A percentile compares a stretch with the other conserved stretches of the same genome.
phyloP scores from a whole-genome alignment of 1,140 invertebrate species.

The Cherax destructor region DNA sequence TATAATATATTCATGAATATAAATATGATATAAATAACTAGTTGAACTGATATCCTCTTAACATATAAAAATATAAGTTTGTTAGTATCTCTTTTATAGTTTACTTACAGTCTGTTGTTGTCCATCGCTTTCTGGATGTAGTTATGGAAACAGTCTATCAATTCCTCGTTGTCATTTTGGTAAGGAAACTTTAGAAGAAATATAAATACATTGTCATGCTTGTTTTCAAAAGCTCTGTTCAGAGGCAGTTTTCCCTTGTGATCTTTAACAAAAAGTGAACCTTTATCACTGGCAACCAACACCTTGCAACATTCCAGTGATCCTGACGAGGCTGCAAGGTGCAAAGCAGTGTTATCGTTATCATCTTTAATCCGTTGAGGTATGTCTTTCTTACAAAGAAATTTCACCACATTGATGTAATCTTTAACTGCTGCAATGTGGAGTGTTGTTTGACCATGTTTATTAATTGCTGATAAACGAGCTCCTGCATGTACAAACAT shows the following conservation, averaged over 20 bases:
- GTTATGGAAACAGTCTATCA: constrained; percentile 19
- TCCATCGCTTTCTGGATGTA: constrained; percentile 48
- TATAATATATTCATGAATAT: no score
- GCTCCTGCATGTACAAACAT: constrained; percentile 52
- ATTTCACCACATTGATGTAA: constrained; percentile 30
- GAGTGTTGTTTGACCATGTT: constrained; percentile 26
- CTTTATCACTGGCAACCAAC: constrained; percentile 33
- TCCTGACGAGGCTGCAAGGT: constrained; percentile 41
- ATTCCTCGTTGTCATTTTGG: constrained; percentile 10
- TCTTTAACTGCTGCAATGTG: constrained; percentile 47
- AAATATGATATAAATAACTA: no score
- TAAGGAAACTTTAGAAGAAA: constrained; percentile 26
- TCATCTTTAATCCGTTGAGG: constrained; percentile 40
- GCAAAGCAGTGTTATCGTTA: constrained; percentile 21
- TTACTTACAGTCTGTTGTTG: constrained; percentile 33
- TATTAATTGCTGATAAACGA: constrained; percentile 33
- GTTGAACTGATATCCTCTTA: no score
- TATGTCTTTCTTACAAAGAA: constrained; percentile 22
- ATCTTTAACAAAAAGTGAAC: constrained; percentile 6
- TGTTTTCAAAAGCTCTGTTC: constrained; percentile 49
- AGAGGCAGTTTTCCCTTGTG: constrained; percentile 33
- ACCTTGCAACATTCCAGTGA: constrained; percentile 34
- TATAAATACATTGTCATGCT: constrained; percentile 51
- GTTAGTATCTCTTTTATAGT: no score
- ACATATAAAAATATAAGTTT: no score